Evolutionary conservation across 1,140 invertebrate species (phyloP), one percentile per base, ranked within the genome.

Genomic region (Trichonephila inaurata): DNA sequence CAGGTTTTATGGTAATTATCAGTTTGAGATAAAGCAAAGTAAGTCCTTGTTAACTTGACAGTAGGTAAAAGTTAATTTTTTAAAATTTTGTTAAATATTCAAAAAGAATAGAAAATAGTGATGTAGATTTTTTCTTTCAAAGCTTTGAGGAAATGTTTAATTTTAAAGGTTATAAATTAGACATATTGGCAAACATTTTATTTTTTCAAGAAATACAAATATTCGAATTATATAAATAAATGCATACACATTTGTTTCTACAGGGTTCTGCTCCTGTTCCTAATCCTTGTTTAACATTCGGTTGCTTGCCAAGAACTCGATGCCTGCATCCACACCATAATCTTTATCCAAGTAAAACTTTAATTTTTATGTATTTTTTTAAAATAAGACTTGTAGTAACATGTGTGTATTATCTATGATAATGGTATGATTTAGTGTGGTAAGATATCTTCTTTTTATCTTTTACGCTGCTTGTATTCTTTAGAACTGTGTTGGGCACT

Each of bases 331-430:
- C 94, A 69, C 66, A 88, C n/a, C 94, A 83, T 81, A 82, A 91
- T 62, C 69, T 94, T 89, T 94, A 94, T 89, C 94, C 94, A 89
- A 94, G 94, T 94, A 89, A 92, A 81, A 83, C 62, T 72, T 28
- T 60, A 86, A 44, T 87, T 19, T 81, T 60, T 93, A 40, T 40
- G 33, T 40, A 40, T 28, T 24, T 64, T 28, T 87, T 86, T 5
- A 6, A 66, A 66, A 40, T n/a, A 14, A 60, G 61, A 61, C 64
- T 33, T 86, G 61, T 83, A 19, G 4, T 85, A 5, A 44, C 58
- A 60, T n/a, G 60, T 10, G 58, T 85, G 14, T 60, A 33, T 21
- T 85, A 66, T 24, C 10, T 51, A 12, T 69, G 5, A 69, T 69
- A 4, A 51, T 44, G 18, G 66, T 83, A 61, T 87, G 51, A 28